Base-by-base conservation (phyloP, 2,888 invertebrate genomes). In the Leucophenga montana region DNA sequence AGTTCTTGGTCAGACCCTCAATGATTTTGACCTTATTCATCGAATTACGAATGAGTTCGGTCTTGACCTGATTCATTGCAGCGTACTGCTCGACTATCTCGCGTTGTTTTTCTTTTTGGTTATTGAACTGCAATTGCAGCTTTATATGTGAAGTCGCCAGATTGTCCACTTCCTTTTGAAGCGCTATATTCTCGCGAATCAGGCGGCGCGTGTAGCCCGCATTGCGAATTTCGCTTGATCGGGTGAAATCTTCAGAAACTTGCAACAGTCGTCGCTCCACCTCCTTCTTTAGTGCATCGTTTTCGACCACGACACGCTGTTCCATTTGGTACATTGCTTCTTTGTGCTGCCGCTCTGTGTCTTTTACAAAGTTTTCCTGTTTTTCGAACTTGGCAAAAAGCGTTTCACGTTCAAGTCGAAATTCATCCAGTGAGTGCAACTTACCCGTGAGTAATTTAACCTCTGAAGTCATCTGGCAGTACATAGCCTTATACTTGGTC, bases 181-280 rank as follows among this genome's bases (percentile, higher is more conserved):
- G 90, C 0, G 94, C 92, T 71, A 95, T 93, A 85, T 96, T 96
- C 89, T 97, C 0, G 96, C n/a, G n/a, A n/a, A n/a, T n/a, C n/a
- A n/a, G n/a, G n/a, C n/a, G n/a, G n/a, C n/a, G n/a, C n/a, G n/a
- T 97, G 0, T 96, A 95, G 33, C 96, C 95, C 0, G 97, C 95
- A 84, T 97, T 95, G 72, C 95, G 92, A 64, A 95, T 90, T 85
- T 96, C 95, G 48, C 95, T 96, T 3, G 95, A 95, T 80, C 94
- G 93, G 78, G 95, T 93, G 81, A 97, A 97, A 84, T 95, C 95
- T 77, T 94, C 92, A 0, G 96, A 95, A 0, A 97, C 90, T 81
- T 95, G 92, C 71, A 95, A 90, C 14, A 97, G 90, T 71, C 94
- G 91, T n/a, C 92, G 92, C 85, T 96, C 95, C 92, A 97, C 95